A percentile compares a stretch with the other conserved stretches of the same genome.
phyloP scores from a whole-genome alignment of 2,888 invertebrate genomes.

The Polylopha cassiicola region DNA sequence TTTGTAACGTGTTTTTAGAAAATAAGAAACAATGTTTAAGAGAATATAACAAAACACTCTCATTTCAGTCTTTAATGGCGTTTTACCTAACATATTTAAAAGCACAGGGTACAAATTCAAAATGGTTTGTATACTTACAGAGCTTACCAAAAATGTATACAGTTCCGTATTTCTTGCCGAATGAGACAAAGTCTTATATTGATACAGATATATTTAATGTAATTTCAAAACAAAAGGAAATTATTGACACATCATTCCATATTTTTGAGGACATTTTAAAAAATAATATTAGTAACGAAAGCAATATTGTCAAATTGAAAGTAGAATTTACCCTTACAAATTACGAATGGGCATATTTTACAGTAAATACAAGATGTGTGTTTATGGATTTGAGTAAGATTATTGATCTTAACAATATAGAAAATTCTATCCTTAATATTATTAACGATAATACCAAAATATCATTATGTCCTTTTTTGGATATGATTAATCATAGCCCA shows the following conservation, averaged over 20 bases:
- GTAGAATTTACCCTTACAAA: slow-evolving; percentile 66
- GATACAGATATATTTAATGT: slow-evolving; percentile 75
- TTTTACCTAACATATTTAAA: slow-evolving; percentile 84
- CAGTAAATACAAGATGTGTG: slow-evolving; percentile 91
- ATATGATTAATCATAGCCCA: slow-evolving; percentile 91
- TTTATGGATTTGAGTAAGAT: slow-evolving; percentile 79
- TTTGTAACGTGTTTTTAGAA: slow-evolving; percentile 68
- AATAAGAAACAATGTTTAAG: slow-evolving; percentile 64
- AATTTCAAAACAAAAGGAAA: slow-evolving; percentile 69
- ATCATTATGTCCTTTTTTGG: slow-evolving; percentile 91
- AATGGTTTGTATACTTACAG: slow-evolving; percentile 81
- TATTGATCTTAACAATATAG: slow-evolving; percentile 59
- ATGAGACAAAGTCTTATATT: slow-evolving; percentile 72
- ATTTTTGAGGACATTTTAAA: slow-evolving; percentile 68
- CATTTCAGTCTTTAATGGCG: slow-evolving; percentile 84
- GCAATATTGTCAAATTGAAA: slow-evolving; percentile 52
- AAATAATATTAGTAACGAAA: slow-evolving; percentile 49
- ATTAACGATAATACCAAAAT: slow-evolving; percentile 79
- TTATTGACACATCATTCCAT: slow-evolving; percentile 61
- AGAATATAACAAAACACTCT: slow-evolving; percentile 54
- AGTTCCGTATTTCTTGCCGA: slow-evolving; percentile 82
- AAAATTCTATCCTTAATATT: slow-evolving; percentile 52
- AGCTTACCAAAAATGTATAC: slow-evolving; percentile 82
- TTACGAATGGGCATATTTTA: slow-evolving; percentile 89
- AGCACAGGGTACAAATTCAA: slow-evolving; percentile 71